These are phyloP conservation scores for Centropus unirufus DNA, from an alignment of 2,113 vertebrate species.

Conservation along the genomic window DNA sequence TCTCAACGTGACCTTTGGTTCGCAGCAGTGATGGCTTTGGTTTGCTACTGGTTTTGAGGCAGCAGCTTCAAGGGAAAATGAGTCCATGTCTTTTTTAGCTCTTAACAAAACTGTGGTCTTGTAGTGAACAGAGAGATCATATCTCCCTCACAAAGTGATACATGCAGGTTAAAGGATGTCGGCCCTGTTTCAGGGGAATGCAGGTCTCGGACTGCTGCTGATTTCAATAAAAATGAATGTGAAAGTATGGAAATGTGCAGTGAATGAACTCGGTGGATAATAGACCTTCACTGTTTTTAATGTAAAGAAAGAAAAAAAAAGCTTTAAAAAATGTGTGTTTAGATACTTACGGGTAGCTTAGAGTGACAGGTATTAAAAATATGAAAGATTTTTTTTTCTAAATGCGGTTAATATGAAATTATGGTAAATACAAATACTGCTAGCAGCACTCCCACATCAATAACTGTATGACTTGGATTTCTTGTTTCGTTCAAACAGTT, in stretches of 20 bases:
- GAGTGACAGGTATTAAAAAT: background rate
- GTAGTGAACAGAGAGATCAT: constrained; percentile 68
- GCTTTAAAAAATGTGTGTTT: background rate
- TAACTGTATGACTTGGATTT: background rate
- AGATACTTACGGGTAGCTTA: background rate
- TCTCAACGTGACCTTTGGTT: constrained; percentile 68
- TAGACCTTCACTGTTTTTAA: constrained; percentile 13
- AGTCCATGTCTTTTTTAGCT: constrained; percentile 65
- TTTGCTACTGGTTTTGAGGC: constrained; percentile 16
- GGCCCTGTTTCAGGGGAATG: constrained; percentile 11
- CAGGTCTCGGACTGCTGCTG: background rate
- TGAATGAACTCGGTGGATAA: constrained; percentile 8
- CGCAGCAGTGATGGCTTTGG: background rate
- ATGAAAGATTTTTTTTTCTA: background rate
- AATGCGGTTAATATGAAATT: background rate
- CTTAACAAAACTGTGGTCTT: constrained; percentile 71
- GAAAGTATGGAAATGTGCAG: constrained; percentile 50
- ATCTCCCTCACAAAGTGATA: constrained; percentile 66
- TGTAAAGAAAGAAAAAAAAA: background rate
- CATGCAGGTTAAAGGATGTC: constrained; percentile 71
- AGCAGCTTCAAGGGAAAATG: constrained; percentile 61
- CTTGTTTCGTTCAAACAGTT: background rate
- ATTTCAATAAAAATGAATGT: constrained; percentile 66
- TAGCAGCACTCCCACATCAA: background rate
- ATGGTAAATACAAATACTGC: constrained; percentile 6